Evolutionary conservation across 2,113 vertebrate genomes (phyloP), one percentile per base, ranked within the genome.

Genomic region (Vulpes vulpes): DNA sequence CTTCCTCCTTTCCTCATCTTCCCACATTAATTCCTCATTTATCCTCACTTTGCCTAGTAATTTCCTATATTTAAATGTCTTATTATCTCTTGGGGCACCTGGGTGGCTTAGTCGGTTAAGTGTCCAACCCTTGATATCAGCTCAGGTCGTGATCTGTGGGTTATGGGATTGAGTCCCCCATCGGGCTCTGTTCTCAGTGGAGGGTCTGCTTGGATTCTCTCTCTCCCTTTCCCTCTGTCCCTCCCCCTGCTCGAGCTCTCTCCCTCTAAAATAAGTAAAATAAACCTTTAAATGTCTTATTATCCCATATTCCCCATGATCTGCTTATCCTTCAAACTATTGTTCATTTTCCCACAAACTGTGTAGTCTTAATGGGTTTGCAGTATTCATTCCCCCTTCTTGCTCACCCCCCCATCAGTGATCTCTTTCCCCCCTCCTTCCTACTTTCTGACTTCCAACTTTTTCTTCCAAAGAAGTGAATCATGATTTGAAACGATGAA

Each of bases 51-150:
- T 69, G 59, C 76, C 55, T 30, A 83, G 80, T 78, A 93, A 80
- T 96, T 64, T 94, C 81, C 53, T 59, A 59, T 92, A 86, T 95
- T 89, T 22, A 84, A 94, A 92, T 95, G 62, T 57, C 91, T 87
- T 35, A 9, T 35, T 69, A 69, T 35, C 32, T 35, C 67, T 69
- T 35, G 32, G 32, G 17, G 32, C 32, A 69, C 32, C 16, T 11
- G 32, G 17, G 67, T 69, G 67, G 15, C 30, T n/a, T 15, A n/a
- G 65, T 19, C 10, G 2, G 16, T 69, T 69, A 69, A 35, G 32
- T 8, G 0, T 19, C 67, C 17, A 69, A 20, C 67, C 20, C 67
- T 69, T 69, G 32, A 69, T 69, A 35, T 69, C 2, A 7, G 32
- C n/a, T 69, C 67, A 69, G 17, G 17, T 35, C 17, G 8, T 69